Evolutionary conservation across 2,113 vertebrate species (phyloP), one percentile per base, ranked within the genome.

Genomic region (Phocoena phocoena): DNA sequence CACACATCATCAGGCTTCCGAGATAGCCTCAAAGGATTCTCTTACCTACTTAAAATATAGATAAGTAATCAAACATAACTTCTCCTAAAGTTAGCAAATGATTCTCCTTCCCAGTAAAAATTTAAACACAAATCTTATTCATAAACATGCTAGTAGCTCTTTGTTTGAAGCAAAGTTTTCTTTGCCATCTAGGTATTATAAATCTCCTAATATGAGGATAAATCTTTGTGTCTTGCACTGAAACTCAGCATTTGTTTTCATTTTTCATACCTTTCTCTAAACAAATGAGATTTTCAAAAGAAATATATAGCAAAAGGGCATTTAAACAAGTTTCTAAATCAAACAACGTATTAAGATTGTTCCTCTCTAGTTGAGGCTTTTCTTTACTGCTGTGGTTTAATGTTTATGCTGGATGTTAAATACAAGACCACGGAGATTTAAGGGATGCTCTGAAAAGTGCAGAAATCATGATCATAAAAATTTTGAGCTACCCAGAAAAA

Each of bases 281-380:
- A 81, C 36, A 12, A 88, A 82, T 81, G 47, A 88, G 26, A 88
- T 84, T 97, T 90, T 84, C 58, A n/a, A 88, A 92, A 95, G 67
- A 84, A 95, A 77, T 38, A 68, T 82, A 31, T 31, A 95, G n/a
- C 36, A 73, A 90, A 79, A 53, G 38, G 33, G 13, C 28, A 94
- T 91, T 90, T 70, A 95, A 93, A 70, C 74, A 97, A 86, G 58
- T 91, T 86, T 86, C 26, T 77, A 94, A 95, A 92, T 26, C 67
- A 89, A 82, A 53, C 47, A 11, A 70, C 47, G 23, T 82, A 47
- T 86, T 63, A 36, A 74, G 90, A 65, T 23, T 67, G 14, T 26
- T 63, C 38, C 77, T 93, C 4, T 94, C 15, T 65, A 18, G 33
- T 71, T 82, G 55, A 85, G 58, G 13, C 12, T 93, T 90, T 87